A percentile compares a stretch with the other conserved stretches of the same genome.
Evolutionary conservation across 1,140 invertebrate species (phyloP).

Genomic region (Babylonia areolata): DNA sequence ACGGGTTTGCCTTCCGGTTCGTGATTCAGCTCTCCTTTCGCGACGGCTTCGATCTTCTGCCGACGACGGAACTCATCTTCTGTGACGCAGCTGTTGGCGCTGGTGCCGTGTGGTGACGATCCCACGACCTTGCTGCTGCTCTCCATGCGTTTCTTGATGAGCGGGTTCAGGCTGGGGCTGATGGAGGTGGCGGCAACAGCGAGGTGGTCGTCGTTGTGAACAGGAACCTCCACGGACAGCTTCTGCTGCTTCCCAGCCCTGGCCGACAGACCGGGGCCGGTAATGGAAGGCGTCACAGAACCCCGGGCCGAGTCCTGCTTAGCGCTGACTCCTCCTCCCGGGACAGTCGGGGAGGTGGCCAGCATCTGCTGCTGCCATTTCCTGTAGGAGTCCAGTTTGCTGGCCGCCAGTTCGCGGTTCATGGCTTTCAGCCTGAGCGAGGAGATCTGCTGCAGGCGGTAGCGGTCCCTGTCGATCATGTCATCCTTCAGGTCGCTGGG

Average conservation of each 20-base stretch:
- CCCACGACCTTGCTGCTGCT: not conserved
- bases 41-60: not conserved
- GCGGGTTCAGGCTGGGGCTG: not conserved
- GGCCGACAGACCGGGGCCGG: not conserved
- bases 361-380: conserved; percentile 36
- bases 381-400: conserved; percentile 22
- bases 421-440: conserved; percentile 2
- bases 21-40: not conserved
- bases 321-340: not conserved
- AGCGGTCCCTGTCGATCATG: conserved; percentile 37
- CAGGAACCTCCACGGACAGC: not conserved
- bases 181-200: conserved; percentile 22
- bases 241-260: not conserved
- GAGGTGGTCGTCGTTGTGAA: conserved; percentile 13
- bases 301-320: conserved; percentile 3
- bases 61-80: conserved; percentile 10
- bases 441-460: conserved; percentile 35
- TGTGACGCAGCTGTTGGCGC: no score
- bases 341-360: not conserved
- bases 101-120: not conserved
- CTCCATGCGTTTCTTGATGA: not conserved
- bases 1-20: not conserved
- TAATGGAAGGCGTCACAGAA: not conserved
- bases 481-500: conserved; percentile 34
- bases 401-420: not conserved